phyloP scores from a whole-genome alignment of 2,888 invertebrate species.

The Bedellia somnulentella region DNA sequence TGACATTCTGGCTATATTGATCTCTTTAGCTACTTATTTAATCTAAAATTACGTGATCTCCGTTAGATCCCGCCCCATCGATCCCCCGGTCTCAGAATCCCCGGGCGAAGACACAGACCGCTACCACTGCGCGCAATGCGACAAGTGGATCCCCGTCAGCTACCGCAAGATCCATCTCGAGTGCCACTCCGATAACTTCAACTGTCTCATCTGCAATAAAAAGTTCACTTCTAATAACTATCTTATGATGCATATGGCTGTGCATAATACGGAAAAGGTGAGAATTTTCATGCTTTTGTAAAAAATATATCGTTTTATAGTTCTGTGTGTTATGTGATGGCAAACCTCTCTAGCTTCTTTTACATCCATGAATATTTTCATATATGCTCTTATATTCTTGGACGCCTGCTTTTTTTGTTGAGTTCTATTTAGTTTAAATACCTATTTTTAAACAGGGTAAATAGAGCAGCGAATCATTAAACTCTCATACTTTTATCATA shows the following conservation, averaged over 20 bases:
- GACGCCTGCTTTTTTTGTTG: too few relatives aligned
- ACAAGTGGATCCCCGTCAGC: slow-evolving; percentile 40
- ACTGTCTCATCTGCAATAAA: slow-evolving; percentile 72
- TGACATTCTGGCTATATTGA: neutral
- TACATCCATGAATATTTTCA: too few relatives aligned
- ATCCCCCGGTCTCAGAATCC: slow-evolving; percentile 50
- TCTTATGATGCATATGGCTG: slow-evolving; percentile 73
- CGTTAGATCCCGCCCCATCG: slow-evolving; percentile 33
- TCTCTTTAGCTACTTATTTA: slow-evolving; percentile 2
- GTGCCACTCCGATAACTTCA: slow-evolving; percentile 65
- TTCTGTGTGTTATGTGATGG: too few relatives aligned
- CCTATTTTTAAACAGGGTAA: too few relatives aligned
- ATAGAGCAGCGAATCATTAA: too few relatives aligned
- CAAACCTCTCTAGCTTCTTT: too few relatives aligned
- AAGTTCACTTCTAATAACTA: slow-evolving; percentile 68
- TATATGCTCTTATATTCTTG: too few relatives aligned
- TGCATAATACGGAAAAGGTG: slow-evolving; percentile 63
- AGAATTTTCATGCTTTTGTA: too few relatives aligned
- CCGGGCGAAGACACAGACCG: slow-evolving; percentile 25
- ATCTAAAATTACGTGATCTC: too few relatives aligned
- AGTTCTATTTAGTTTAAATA: too few relatives aligned
- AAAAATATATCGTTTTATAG: neutral
- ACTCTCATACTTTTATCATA: too few relatives aligned
- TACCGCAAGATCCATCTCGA: slow-evolving; percentile 66
- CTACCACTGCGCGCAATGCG: slow-evolving; percentile 59